Evolutionary conservation across 2,113 vertebrate species (phyloP).

Genomic region (Sceloporus undulatus): DNA sequence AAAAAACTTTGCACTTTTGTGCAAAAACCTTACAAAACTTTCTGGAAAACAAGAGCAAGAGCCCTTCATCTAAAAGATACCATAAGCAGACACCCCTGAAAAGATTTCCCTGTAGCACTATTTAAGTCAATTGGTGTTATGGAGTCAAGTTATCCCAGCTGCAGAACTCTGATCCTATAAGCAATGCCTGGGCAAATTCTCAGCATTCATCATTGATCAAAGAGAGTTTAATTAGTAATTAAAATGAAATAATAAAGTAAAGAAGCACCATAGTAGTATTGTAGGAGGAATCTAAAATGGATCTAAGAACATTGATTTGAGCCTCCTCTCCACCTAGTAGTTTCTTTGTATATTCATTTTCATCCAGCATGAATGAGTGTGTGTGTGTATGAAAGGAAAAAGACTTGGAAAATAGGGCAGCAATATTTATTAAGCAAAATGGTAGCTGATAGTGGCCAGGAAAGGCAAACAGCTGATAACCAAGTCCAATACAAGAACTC

Average conservation of each 20-base stretch:
- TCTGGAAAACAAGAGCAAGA: too few relatives aligned
- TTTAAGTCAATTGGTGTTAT: neutral
- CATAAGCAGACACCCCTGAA: neutral
- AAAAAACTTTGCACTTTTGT: too few relatives aligned
- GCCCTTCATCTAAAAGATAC: neutral
- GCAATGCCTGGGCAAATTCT: neutral
- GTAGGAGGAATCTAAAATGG: too few relatives aligned
- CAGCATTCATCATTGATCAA: too few relatives aligned
- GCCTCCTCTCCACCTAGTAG: too few relatives aligned
- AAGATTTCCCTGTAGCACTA: neutral
- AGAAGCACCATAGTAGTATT: too few relatives aligned
- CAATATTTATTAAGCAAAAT: neutral
- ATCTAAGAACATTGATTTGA: too few relatives aligned
- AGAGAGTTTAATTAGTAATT: too few relatives aligned
- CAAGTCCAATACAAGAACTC: too few relatives aligned
- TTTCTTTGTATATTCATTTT: neutral
- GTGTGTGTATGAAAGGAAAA: neutral
- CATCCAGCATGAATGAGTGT: neutral
- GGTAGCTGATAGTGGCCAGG: neutral
- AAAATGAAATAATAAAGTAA: too few relatives aligned
- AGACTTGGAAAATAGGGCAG: neutral
- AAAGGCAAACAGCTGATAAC: too few relatives aligned
- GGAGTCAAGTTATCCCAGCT: neutral
- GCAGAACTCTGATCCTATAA: neutral
- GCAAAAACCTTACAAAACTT: too few relatives aligned